Percentiles rank a stretch among this genome's conserved stretches.
These are phyloP conservation scores for Oenanthe oenanthe DNA, from an alignment of 2,113 vertebrate genomes.

Conservation along the genomic window DNA sequence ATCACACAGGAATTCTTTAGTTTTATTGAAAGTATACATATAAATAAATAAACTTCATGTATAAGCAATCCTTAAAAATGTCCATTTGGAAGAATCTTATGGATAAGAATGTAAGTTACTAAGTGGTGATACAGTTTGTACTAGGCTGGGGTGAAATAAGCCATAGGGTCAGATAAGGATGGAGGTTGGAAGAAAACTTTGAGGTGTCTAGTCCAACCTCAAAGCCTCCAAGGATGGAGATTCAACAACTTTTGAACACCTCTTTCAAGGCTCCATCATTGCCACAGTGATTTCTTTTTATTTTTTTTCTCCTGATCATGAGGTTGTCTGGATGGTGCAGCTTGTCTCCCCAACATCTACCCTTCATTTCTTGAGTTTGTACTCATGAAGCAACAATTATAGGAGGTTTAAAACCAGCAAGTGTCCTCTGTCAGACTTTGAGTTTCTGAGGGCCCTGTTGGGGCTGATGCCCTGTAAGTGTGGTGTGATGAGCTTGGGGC, in stretches of 20 bases:
- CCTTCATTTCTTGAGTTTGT: neutral
- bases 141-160: neutral
- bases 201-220: neutral
- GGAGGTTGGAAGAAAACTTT: neutral
- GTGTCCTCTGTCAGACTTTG: neutral
- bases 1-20: neutral
- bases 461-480: neutral
- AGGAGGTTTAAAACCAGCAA: neutral
- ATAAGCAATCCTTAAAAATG: neutral
- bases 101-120: neutral
- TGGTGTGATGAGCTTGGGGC: rapidly evolving
- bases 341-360: neutral
- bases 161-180: neutral
- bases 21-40: neutral
- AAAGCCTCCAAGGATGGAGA: neutral
- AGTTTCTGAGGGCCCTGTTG: neutral
- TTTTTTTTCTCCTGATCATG: rapidly evolving
- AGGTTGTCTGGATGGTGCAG: neutral
- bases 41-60: neutral
- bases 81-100: neutral
- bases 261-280: neutral
- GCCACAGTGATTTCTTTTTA: neutral
- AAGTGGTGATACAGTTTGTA: neutral
- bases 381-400: rapidly evolving
- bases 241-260: neutral